Evolutionary conservation across 2,888 invertebrate species (phyloP), one percentile per base, ranked within the genome.

Genomic region (Hyposoter didymator): DNA sequence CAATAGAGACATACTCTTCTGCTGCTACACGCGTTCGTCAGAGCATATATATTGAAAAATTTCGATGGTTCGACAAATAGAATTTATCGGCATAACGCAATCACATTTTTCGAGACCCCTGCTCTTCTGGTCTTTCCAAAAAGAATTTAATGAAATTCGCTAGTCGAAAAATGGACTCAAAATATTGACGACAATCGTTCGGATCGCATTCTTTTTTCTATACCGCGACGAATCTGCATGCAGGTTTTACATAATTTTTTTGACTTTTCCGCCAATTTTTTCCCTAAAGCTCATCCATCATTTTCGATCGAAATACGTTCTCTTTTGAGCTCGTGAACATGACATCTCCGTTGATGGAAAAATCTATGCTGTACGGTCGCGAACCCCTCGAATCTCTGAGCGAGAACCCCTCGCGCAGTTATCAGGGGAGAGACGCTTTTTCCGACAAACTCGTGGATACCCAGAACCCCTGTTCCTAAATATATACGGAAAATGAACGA

Each of bases 21-120:
- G 22, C 55, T 59, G n/a, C 10, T 70, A 70, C 45, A n/a, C 7
- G 39, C 22, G 45, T 67, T 22, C 22, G 19, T 19, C 32, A 22
- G 19, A 69, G 45, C n/a, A 67, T 22, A 28, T 67, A 64, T 72
- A 59, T 81, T 32, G 64, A 47, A 59, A 72, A 43, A 81, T 78
- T 69, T 73, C 72, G 72, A 73, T 55, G 39, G 32, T 55, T 55
- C 35, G 19, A 73, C 72, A 73, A 73, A 73, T 55, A 73, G 70
- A 70, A n/a, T 70, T 47, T 19, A 49, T 49, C 49, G 39, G 39
- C 47, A 70, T 45, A 45, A n/a, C 28, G 49, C 45, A 70, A 49
- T 49, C 28, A 70, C 14, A 49, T 28, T 70, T 45, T 49, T 70
- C 49, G 32, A 49, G 28, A 49, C 28, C 35, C 19, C 66, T n/a